A percentile compares a stretch with the other conserved stretches of the same genome.
Evolutionary conservation across 2,888 invertebrate species (phyloP).

Genomic region (Dromius quadrimaculatus): DNA sequence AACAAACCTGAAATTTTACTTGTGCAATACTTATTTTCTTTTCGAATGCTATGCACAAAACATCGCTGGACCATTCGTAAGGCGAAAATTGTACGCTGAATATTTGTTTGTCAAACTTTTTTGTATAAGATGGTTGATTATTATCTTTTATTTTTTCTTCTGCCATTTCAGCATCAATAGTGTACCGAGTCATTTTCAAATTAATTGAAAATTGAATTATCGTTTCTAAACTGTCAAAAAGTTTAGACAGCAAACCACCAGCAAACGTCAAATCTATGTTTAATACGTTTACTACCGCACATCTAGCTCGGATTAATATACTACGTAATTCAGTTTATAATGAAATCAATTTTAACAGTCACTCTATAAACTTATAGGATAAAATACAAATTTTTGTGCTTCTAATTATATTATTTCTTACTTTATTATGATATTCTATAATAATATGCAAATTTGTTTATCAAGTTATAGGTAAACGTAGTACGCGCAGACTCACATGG

Average conservation of each 20-base stretch:
- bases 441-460: neutral
- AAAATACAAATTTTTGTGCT: neutral
- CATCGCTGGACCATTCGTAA: slow-evolving; percentile 75
- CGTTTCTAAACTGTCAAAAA: slow-evolving; percentile 8
- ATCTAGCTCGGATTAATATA: neutral
- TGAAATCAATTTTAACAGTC: no score
- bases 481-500: slow-evolving; percentile 13
- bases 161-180: slow-evolving; percentile 6
- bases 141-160: slow-evolving; percentile 54
- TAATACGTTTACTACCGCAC: neutral
- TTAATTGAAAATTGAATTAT: slow-evolving; percentile 37
- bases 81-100: slow-evolving; percentile 72
- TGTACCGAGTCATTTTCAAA: slow-evolving; percentile 28
- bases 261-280: slow-evolving; percentile 3
- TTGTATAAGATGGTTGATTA: slow-evolving; percentile 65
- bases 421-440: neutral
- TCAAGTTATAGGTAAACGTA: slow-evolving; percentile 5
- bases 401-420: neutral
- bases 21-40: slow-evolving; percentile 71
- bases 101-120: slow-evolving; percentile 70
- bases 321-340: no score
- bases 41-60: slow-evolving; percentile 72
- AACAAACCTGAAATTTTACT: slow-evolving; percentile 70
- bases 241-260: neutral
- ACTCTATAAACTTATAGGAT: no score